Evolutionary conservation across 2,113 vertebrate genomes (phyloP), one percentile per base, ranked within the genome.

Genomic region (Beaufortia kweichowensis): DNA sequence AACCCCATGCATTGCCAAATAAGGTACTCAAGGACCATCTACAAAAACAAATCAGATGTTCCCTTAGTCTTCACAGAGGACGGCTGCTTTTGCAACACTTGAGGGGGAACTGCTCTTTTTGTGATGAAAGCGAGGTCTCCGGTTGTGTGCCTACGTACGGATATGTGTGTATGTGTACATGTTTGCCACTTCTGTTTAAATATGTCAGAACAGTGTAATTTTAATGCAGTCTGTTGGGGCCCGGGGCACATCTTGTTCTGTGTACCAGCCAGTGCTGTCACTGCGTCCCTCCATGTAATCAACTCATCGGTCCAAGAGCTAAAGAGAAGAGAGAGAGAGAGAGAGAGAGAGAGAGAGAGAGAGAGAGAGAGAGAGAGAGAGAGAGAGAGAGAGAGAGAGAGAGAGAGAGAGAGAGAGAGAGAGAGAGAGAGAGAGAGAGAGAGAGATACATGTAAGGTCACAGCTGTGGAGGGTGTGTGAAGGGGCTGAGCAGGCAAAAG

Each of bases 231-330:
- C 39, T 79, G 77, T 69, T 62, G 28, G 57, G 80, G 81, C 81
- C 79, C 75, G 46, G 72, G 79, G 82, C 84, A 79, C 79, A 73
- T 78, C 76, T 72, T 69, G 56, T 63, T 79, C 79, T 60, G 26
- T 82, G 83, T 83, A 82, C 81, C 76, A 82, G 73, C 59, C 83
- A 78, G 80, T 19, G 74, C 84, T 72, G 83, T 87, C 86, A 56
- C 84, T 62, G 71, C 35, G 75, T 70, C 70, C 65, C 80, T 77
- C 79, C 78, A 65, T 74, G 73, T 76, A 76, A 78, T 60, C 79
- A 62, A 69, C 62, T 64, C 61, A 48, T 53, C 31, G 8, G 77
- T 70, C 79, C 61, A 72, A 73, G 39, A 26, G 65, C 57, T 29
- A 53, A 39, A 50, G 55, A 59, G 56, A 6, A 5, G n/a, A 35